A percentile compares a stretch with the other conserved stretches of the same genome.
phyloP scores from a whole-genome alignment of 2,113 vertebrate species.

The Pavo muticus region DNA sequence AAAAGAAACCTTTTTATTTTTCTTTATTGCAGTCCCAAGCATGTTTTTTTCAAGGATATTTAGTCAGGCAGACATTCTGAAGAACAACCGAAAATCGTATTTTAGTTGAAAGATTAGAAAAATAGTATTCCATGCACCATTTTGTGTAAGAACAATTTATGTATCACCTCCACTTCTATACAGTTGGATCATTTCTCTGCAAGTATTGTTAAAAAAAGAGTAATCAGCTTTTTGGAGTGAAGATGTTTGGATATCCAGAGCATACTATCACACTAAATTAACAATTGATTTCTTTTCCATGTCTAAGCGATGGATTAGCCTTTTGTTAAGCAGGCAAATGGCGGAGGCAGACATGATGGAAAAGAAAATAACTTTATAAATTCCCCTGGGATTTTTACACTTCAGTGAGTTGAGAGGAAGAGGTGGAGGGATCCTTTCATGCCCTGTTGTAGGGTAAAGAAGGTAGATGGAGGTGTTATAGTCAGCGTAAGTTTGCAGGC shows the following conservation, averaged over 20 bases:
- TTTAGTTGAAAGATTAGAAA: conserved; percentile 33
- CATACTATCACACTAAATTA: background rate
- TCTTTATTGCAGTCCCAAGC: conserved; percentile 39
- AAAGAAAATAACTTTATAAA: background rate
- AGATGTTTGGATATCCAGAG: background rate
- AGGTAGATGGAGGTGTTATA: background rate
- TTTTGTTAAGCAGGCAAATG: background rate
- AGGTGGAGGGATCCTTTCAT: background rate
- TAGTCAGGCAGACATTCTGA: conserved; percentile 39
- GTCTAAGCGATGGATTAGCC: background rate
- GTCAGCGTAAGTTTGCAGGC: background rate
- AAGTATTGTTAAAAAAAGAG: background rate
- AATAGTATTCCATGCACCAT: background rate
- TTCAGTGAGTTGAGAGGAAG: background rate
- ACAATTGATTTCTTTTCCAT: background rate
- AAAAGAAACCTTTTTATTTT: conserved; percentile 50
- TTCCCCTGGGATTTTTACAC: background rate
- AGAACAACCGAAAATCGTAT: conserved; percentile 35
- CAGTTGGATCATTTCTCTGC: background rate
- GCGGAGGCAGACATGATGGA: background rate
- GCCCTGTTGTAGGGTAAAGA: background rate
- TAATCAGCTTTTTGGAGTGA: background rate
- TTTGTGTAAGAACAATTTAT: background rate
- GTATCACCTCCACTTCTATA: background rate
- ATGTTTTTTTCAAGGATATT: conserved; percentile 24